Conservation (phyloP, 2,888 invertebrate genomes). For the Apeira syringaria region DNA sequence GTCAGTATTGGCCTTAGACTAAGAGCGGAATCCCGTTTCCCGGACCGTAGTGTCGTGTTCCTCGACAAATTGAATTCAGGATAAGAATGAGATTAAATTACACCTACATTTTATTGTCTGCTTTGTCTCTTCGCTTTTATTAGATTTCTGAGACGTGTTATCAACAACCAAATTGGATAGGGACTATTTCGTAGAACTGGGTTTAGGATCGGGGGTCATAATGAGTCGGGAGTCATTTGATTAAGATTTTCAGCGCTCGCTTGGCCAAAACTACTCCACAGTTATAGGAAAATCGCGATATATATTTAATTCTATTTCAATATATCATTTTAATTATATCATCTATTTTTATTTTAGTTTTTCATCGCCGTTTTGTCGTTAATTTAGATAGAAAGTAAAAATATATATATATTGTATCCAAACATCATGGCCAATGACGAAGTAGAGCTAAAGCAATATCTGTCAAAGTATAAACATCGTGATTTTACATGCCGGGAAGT, state of each 20-base stretch:
- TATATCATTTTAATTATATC: no score
- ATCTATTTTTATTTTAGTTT: no score
- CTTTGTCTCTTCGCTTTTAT: constrained; percentile 19
- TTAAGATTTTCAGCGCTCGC: no score
- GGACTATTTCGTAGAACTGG: constrained; percentile 7
- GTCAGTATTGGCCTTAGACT: neutral
- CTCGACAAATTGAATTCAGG: constrained; percentile 27
- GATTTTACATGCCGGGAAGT: constrained; percentile 75
- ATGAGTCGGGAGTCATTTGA: no score
- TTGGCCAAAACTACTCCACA: no score
- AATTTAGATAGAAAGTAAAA: no score
- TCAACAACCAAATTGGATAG: constrained; percentile 12
- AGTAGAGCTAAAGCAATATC: constrained; percentile 62
- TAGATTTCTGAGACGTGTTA: constrained; percentile 19
- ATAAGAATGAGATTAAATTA: constrained; percentile 27
- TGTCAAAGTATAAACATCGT: constrained; percentile 73
- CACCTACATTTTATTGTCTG: constrained; percentile 22
- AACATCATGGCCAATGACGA: constrained; percentile 72
- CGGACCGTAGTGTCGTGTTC: constrained; percentile 9
- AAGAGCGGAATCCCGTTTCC: constrained; percentile 10
- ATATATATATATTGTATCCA: no score
- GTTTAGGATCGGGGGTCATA: constrained; percentile 9
- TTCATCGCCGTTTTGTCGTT: no score
- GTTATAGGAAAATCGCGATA: no score
- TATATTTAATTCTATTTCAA: no score